These are phyloP conservation scores for Amazona vittata DNA, from an alignment of 2,113 vertebrate genomes.

Conservation along the genomic window DNA sequence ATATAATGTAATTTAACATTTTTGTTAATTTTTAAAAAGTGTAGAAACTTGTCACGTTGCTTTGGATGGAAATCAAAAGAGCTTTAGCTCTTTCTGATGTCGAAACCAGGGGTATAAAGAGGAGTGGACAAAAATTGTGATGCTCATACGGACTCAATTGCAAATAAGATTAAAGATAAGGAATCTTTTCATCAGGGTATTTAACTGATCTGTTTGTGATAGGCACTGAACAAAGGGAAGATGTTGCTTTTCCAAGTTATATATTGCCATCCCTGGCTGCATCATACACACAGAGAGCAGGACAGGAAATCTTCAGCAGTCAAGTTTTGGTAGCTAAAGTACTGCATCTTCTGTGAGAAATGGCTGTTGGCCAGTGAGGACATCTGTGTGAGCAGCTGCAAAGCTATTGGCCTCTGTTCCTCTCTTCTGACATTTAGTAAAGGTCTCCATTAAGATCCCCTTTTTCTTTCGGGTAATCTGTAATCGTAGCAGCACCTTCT, in stretches of 20 bases:
- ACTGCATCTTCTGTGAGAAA: background rate
- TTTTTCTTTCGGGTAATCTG: background rate
- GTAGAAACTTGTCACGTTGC: background rate
- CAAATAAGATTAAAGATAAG: background rate
- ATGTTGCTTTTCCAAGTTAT: background rate
- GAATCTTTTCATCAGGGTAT: background rate
- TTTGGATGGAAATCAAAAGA: background rate
- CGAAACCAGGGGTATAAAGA: background rate
- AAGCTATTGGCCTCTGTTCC: background rate
- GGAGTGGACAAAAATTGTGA: background rate
- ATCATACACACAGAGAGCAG: background rate
- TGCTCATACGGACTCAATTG: background rate
- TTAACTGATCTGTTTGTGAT: background rate
- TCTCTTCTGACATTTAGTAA: constrained; percentile 9
- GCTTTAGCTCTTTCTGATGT: background rate
- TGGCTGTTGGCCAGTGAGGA: background rate
- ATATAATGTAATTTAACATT: background rate
- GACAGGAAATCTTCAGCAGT: background rate
- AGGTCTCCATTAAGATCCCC: background rate
- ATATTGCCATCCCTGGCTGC: background rate
- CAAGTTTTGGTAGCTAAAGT: background rate
- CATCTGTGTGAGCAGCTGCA: constrained; percentile 26
- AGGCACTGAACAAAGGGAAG: background rate
- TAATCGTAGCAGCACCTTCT: constrained; percentile 13
- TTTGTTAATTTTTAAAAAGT: background rate